phyloP scores from a whole-genome alignment of 2,888 invertebrate genomes.

The Proisotoma minuta region DNA sequence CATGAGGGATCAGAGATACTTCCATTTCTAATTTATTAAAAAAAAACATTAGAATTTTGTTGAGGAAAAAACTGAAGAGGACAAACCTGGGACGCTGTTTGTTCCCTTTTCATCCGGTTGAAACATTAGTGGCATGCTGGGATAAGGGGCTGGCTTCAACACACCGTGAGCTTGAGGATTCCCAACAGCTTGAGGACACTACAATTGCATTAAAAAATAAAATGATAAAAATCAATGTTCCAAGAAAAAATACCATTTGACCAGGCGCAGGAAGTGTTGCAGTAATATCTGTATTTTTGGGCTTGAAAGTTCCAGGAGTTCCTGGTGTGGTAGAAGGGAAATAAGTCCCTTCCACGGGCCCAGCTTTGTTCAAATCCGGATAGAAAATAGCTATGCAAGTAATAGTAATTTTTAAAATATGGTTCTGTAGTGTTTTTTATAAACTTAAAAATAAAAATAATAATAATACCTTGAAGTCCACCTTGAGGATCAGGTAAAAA shows the following conservation, averaged over 20 bases:
- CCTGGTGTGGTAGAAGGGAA: not conserved
- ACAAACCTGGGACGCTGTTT: not conserved
- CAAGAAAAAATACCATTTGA: not conserved
- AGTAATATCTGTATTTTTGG: not conserved
- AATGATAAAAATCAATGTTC: not conserved
- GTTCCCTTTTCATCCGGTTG: not conserved
- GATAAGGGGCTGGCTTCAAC: not conserved
- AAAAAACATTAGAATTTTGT: not conserved
- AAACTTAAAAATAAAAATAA: no score
- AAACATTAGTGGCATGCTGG: not conserved
- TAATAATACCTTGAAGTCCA: no score
- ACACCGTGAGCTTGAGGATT: not conserved
- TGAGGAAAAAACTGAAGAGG: not conserved
- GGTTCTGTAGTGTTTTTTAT: no score
- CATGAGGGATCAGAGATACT: not conserved
- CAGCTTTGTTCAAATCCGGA: not conserved
- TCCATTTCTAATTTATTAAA: not conserved
- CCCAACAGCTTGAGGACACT: not conserved
- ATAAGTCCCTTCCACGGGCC: not conserved
- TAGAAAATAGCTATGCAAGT: slow-evolving; percentile 3
- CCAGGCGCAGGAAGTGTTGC: not conserved
- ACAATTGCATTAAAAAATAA: not conserved
- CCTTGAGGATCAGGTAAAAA: slow-evolving; percentile 4
- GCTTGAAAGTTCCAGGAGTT: not conserved
- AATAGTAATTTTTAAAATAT: no score